phyloP scores from a whole-genome alignment of 2,113 vertebrate species.

The Pelecanus crispus region DNA sequence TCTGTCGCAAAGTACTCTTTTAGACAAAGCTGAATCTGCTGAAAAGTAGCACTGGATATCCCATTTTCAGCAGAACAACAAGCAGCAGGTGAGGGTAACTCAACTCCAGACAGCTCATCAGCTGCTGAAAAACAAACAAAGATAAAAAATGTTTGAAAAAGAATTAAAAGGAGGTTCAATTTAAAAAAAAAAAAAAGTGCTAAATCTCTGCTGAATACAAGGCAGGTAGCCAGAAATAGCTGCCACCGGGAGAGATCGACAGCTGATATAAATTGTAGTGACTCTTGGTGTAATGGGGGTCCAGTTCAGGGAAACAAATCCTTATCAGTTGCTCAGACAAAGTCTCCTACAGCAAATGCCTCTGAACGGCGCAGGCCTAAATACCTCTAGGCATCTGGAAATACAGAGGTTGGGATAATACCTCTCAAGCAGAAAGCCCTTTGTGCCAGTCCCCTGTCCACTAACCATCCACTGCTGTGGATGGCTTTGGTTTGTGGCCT shows the following conservation, averaged over 20 bases:
- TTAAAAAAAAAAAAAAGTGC: background rate
- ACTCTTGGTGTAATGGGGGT: conserved; percentile 7
- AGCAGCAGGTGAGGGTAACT: background rate
- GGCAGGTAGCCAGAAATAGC: conserved; percentile 43
- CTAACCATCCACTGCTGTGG: background rate
- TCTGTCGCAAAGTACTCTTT: background rate
- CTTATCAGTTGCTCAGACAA: background rate
- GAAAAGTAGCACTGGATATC: background rate
- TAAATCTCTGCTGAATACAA: background rate
- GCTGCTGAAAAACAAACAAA: background rate
- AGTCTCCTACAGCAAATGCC: background rate
- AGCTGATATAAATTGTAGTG: conserved; percentile 46
- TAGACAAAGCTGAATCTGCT: background rate
- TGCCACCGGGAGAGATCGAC: background rate
- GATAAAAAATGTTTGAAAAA: background rate
- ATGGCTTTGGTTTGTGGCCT: background rate
- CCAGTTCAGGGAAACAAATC: conserved; percentile 2
- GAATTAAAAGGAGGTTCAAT: background rate
- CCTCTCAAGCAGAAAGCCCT: background rate
- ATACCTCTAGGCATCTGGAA: background rate
- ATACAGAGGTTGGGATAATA: background rate
- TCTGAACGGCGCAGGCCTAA: background rate
- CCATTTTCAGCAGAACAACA: background rate
- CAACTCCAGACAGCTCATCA: background rate
- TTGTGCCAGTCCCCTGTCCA: background rate